Evolutionary conservation across 2,797 vertebrate species (phyloP), one percentile per base, ranked within the genome.

Genomic region (Merluccius polli): DNA sequence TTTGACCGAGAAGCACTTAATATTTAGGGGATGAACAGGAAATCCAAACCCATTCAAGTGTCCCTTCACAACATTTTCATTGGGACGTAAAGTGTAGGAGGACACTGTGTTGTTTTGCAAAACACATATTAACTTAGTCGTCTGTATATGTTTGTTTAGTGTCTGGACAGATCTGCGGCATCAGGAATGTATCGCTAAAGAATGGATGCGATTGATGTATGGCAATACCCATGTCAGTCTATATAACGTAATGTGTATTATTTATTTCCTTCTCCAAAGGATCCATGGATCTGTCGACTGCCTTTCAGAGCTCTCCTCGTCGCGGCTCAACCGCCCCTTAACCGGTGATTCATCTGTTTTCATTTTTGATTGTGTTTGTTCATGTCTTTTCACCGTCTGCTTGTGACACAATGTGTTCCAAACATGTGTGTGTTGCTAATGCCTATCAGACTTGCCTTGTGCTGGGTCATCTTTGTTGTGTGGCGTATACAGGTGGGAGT

Each of bases 211-310:
- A 41, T 41, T 41, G 13, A 15, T 48, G 16, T 5, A 48, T 7
- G 44, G 1, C 44, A 48, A n/a, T 59, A n/a, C 52, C 52, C 52
- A 10, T 9, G 7, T n/a, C 2, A 8, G 21, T 15, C 52, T 59
- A 8, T n/a, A n/a, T 52, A n/a, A 1, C 48, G 10, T 67, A 27
- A 33, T 35, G 32, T 70, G 69, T 70, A 2, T 33, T n/a, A 2
- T 12, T 18, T 10, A 3, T 3, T 13, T 65, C 70, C 77, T 41
- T 31, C 12, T 73, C 75, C 73, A 3, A 82, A 94, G 94, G 89
- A 93, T 95, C 84, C 94, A 95, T 2, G 96, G 96, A 38, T 97
- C 97, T 15, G 87, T 97, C 75, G 98, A 98, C 76, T 97, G 96
- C 29, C 95, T 99, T 33, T 93, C 96, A 18, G 97, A 97, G 85